phyloP scores from a whole-genome alignment of 2,113 vertebrate species.

The Labeo catla region DNA sequence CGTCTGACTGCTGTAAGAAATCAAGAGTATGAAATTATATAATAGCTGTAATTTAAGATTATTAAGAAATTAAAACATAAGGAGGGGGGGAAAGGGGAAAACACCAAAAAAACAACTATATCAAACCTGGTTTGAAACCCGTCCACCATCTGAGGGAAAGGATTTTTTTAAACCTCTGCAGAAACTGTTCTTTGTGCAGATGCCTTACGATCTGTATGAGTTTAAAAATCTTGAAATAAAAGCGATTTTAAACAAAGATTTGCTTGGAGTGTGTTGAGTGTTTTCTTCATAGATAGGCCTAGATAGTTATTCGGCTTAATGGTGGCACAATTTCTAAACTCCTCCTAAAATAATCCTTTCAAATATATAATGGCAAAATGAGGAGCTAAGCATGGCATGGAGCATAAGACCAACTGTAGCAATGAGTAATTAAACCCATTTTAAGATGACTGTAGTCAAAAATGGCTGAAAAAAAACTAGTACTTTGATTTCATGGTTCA shows the following conservation, averaged over 20 bases:
- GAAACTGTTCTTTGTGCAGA: constrained; percentile 78
- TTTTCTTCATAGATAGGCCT: background rate
- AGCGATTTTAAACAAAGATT: constrained; percentile 70
- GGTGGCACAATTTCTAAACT: background rate
- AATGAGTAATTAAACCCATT: too few relatives aligned
- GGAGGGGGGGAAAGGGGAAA: constrained; percentile 17
- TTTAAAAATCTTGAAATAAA: constrained; percentile 72
- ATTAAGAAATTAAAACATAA: constrained; percentile 51
- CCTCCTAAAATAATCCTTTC: background rate
- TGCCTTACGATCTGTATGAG: constrained; percentile 79
- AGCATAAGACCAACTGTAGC: too few relatives aligned
- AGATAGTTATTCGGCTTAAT: background rate
- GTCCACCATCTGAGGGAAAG: constrained; percentile 69
- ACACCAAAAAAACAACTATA: constrained; percentile 54
- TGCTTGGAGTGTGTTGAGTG: background rate
- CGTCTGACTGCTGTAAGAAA: constrained; percentile 81
- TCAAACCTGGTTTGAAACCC: constrained; percentile 68
- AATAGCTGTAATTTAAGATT: constrained; percentile 65
- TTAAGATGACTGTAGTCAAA: too few relatives aligned
- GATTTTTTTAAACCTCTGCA: constrained; percentile 73
- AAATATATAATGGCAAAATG: too few relatives aligned
- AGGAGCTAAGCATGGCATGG: too few relatives aligned
- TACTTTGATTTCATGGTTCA: too few relatives aligned
- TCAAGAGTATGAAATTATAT: constrained; percentile 69
- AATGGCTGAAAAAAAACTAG: too few relatives aligned